A percentile compares a stretch with the other conserved stretches of the same genome.
Evolutionary conservation across 2,888 invertebrate species (phyloP).

Genomic region (Trichogramma dendrolimi): DNA sequence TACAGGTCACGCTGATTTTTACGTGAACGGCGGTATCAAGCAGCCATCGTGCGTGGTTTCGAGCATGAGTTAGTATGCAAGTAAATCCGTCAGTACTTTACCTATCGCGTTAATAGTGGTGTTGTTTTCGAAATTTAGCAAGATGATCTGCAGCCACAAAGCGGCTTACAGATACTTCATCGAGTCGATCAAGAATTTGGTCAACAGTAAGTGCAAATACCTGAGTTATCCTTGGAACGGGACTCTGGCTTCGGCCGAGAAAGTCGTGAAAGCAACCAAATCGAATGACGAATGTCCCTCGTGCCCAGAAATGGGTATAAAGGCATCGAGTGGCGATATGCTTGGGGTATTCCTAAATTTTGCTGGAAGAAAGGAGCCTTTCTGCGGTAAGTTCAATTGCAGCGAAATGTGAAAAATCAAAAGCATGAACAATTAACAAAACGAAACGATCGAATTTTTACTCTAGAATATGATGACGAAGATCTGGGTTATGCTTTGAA

Average conservation of each 20-base stretch:
- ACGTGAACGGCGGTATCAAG: conserved; percentile 64
- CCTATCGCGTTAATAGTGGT: no score
- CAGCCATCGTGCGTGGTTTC: conserved; percentile 53
- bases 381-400: no score
- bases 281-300: background rate
- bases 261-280: background rate
- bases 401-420: no score
- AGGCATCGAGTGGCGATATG: background rate
- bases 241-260: conserved; percentile 8
- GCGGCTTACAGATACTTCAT: conserved; percentile 59
- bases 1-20: conserved; percentile 60
- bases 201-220: conserved; percentile 4
- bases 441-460: no score
- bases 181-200: conserved; percentile 51
- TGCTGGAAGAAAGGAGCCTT: no score
- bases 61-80: background rate
- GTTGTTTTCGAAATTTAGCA: conserved; percentile 29
- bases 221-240: conserved; percentile 20
- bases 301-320: conserved; percentile 21
- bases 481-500: no score
- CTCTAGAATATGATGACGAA: no score
- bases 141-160: conserved; percentile 61
- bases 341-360: no score
- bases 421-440: no score
- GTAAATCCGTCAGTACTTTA: conserved; percentile 34